A percentile compares a stretch with the other conserved stretches of the same genome.
These are phyloP conservation scores for Rattus norvegicus DNA, from an alignment of 2,113 vertebrate genomes.

Conservation along the genomic window DNA sequence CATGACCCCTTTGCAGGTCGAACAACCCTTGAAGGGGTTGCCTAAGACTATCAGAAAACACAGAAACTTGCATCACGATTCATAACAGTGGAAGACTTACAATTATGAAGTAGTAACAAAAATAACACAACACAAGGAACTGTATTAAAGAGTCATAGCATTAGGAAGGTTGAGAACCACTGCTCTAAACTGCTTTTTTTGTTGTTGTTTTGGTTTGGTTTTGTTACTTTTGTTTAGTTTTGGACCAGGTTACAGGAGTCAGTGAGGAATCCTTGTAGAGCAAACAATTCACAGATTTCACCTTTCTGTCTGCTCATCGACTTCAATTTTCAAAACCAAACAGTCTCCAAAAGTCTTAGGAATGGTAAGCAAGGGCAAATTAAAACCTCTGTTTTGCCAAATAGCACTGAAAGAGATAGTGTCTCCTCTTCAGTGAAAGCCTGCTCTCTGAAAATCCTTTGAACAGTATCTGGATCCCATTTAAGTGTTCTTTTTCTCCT, in stretches of 20 bases:
- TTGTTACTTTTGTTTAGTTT: not conserved
- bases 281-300: constrained; percentile 16
- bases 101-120: not conserved
- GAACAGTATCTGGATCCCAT: not conserved
- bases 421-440: not conserved
- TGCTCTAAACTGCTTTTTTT: not conserved
- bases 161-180: not conserved
- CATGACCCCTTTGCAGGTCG: fast-evolving
- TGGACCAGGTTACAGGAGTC: not conserved
- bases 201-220: too few species aligned
- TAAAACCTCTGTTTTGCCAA: not conserved
- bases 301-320: not conserved
- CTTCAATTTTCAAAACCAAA: too few species aligned
- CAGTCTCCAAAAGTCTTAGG: not conserved
- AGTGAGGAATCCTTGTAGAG: not conserved
- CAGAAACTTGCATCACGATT: not conserved
- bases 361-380: not conserved
- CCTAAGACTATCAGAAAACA: not conserved
- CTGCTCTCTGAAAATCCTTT: constrained; percentile 3
- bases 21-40: not conserved
- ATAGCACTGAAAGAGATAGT: not conserved
- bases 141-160: not conserved
- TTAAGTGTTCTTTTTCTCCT: not conserved
- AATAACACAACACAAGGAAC: not conserved
- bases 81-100: not conserved